phyloP scores from a whole-genome alignment of 2,888 invertebrate species.

The Augochlorella aurata region DNA sequence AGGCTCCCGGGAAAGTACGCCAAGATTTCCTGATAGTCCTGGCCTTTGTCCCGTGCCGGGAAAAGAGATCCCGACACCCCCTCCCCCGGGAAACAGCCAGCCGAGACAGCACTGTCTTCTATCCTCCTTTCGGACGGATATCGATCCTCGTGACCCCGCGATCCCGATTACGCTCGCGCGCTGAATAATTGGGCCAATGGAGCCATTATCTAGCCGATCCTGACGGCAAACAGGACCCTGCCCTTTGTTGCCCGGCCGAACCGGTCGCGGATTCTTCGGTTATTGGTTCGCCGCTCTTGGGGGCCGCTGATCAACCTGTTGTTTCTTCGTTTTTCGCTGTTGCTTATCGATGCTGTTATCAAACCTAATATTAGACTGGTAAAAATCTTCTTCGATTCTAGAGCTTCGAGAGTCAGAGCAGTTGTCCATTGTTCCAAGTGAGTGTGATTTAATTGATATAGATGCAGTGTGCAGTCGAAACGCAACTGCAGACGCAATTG shows the following conservation, averaged over 20 bases:
- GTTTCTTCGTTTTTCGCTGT: background rate
- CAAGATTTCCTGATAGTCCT: slow-evolving; percentile 55
- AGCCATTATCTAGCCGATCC: slow-evolving; percentile 1
- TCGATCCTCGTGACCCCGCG: background rate
- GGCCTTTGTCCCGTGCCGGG: slow-evolving; percentile 47
- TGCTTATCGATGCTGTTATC: too few relatives aligned
- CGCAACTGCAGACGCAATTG: too few relatives aligned
- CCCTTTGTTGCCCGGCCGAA: background rate
- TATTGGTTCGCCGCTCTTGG: slow-evolving; percentile 1
- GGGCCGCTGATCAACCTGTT: background rate
- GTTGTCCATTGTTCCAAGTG: too few relatives aligned
- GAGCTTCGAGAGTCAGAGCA: too few relatives aligned
- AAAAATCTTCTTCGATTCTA: too few relatives aligned
- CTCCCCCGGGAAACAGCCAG: slow-evolving; percentile 20
- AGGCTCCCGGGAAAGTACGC: slow-evolving; percentile 52
- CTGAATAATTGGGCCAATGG: slow-evolving; percentile 9
- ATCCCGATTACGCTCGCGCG: background rate
- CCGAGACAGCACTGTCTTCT: background rate
- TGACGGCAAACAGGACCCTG: background rate
- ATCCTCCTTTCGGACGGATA: background rate
- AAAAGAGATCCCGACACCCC: slow-evolving; percentile 15
- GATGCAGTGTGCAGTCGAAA: too few relatives aligned
- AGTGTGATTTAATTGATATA: too few relatives aligned
- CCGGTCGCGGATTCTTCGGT: background rate
- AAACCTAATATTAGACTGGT: too few relatives aligned